Conservation (phyloP, 2,888 invertebrate genomes). For the Flexamia atlantica region DNA sequence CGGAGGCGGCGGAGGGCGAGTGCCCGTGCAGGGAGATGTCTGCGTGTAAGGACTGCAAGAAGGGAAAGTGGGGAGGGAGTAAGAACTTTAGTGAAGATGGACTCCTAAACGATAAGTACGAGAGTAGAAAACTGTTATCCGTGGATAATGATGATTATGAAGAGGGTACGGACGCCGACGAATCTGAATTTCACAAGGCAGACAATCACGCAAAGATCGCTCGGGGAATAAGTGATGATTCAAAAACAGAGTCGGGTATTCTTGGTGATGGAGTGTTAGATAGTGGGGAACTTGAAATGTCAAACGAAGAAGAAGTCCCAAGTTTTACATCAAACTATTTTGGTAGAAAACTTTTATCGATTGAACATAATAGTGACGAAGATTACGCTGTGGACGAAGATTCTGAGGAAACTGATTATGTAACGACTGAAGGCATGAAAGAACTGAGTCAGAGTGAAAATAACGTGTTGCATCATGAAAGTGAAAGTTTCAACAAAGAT, state of each 20-base stretch:
- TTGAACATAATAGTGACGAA: background rate
- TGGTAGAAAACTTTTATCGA: constrained; percentile 15
- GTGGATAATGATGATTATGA: background rate
- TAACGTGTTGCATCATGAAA: background rate
- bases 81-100: constrained; percentile 5
- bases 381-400: constrained; percentile 1
- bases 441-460: background rate
- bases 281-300: background rate
- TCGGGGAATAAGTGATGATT: background rate
- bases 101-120: background rate
- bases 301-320: constrained; percentile 12
- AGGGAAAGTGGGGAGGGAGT: background rate
- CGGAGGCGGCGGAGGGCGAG: background rate
- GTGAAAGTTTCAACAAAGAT: background rate
- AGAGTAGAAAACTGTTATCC: background rate
- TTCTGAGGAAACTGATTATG: background rate
- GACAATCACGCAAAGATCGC: background rate
- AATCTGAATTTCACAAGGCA: too few relatives aligned
- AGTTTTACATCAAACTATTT: constrained; percentile 6
- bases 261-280: background rate
- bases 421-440: background rate
- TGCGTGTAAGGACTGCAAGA: constrained; percentile 23
- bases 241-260: background rate
- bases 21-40: constrained; percentile 3
- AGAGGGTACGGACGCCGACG: background rate